These are phyloP conservation scores for Whitmania pigra DNA, from an alignment of 1,140 invertebrate genomes.

Conservation along the genomic window DNA sequence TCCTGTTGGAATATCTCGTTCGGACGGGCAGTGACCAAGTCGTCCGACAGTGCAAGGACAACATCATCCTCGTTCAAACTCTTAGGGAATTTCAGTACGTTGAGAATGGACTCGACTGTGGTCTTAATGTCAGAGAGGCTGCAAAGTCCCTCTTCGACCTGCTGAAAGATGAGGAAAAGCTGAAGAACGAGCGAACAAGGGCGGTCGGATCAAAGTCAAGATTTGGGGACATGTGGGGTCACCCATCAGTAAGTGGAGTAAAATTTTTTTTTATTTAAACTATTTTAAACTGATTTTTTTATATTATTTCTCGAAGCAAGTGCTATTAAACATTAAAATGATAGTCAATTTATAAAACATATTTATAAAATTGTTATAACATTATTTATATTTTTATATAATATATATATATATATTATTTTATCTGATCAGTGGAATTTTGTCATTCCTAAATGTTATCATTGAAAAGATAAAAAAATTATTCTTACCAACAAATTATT, in stretches of 20 bases:
- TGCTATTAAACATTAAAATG: not conserved
- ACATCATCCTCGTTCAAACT: slow-evolving; percentile 97
- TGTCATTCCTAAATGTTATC: too few species aligned
- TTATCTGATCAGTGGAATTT: too few species aligned
- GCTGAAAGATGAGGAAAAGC: slow-evolving; percentile 86
- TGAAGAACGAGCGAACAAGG: slow-evolving; percentile 84
- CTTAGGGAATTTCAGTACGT: slow-evolving; percentile 92
- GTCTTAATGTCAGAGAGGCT: slow-evolving; percentile 92
- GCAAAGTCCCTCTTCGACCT: slow-evolving; percentile 89
- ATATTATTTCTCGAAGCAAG: not conserved
- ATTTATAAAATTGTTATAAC: not conserved
- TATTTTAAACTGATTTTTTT: too few species aligned
- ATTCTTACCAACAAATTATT: not conserved
- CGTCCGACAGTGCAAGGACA: slow-evolving; percentile 96
- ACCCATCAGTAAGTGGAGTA: slow-evolving; percentile 12
- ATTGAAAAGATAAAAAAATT: not conserved
- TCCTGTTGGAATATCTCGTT: slow-evolving; percentile 86
- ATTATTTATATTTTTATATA: too few species aligned
- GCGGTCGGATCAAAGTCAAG: slow-evolving; percentile 83
- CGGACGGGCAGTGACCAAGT: slow-evolving; percentile 89
- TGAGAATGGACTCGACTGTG: slow-evolving; percentile 97
- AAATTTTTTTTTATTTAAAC: too few species aligned
- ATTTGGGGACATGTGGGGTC: slow-evolving; percentile 40
- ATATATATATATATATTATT: too few species aligned
- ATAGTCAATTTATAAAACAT: not conserved